Evolutionary conservation across 2,888 invertebrate species (phyloP).

Genomic region (Galerucella calmariensis): DNA sequence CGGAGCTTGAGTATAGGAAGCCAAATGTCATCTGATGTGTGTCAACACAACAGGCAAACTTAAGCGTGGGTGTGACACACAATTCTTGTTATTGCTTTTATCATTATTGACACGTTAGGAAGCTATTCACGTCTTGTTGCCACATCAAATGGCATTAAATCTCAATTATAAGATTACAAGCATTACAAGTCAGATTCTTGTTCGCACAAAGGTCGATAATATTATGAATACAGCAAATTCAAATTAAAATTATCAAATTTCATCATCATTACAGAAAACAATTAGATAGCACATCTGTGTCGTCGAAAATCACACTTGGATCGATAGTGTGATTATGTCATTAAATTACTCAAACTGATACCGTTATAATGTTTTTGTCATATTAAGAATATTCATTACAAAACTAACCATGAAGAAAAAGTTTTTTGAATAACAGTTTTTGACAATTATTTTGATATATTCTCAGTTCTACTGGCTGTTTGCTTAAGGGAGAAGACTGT

Average conservation of each 20-base stretch:
- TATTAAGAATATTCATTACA: too few relatives aligned
- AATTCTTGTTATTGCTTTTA: slow-evolving; percentile 56
- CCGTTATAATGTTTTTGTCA: too few relatives aligned
- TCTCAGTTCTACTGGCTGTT: too few relatives aligned
- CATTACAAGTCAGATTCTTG: slow-evolving; percentile 3
- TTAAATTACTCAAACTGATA: too few relatives aligned
- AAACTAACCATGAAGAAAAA: too few relatives aligned
- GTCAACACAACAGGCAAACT: slow-evolving; percentile 42
- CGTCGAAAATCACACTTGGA: too few relatives aligned
- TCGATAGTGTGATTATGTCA: too few relatives aligned
- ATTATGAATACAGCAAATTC: not conserved
- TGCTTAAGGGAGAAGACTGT: too few relatives aligned
- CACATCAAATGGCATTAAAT: slow-evolving; percentile 39
- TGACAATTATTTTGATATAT: too few relatives aligned
- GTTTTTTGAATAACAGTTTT: too few relatives aligned
- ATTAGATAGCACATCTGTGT: not conserved
- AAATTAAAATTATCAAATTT: not conserved
- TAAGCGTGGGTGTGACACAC: slow-evolving; percentile 53
- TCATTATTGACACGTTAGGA: slow-evolving; percentile 58
- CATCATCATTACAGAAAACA: not conserved
- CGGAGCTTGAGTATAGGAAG: slow-evolving; percentile 38
- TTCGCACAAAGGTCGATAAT: too few relatives aligned
- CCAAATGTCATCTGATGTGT: slow-evolving; percentile 46
- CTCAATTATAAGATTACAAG: slow-evolving; percentile 34
- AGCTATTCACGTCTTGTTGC: slow-evolving; percentile 56